These are phyloP conservation scores for Epinephelus awoara DNA, from an alignment of 2,797 vertebrate genomes.

Conservation along the genomic window DNA sequence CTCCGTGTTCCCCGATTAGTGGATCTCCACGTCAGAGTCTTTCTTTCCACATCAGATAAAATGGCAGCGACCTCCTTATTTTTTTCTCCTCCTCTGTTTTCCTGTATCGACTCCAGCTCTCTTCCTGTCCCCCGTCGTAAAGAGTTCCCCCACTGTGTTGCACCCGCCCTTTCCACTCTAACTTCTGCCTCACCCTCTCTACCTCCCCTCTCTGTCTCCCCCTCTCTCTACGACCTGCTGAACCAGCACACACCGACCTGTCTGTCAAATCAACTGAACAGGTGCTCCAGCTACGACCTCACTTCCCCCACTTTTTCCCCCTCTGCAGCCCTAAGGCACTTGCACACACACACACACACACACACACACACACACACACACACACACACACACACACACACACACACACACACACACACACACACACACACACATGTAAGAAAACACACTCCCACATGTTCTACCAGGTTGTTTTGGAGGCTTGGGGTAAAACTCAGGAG, in stretches of 20 bases:
- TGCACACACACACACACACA: conserved; percentile 24
- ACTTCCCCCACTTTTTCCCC: conserved; percentile 65
- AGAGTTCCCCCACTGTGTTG: conserved; percentile 3
- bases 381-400: conserved; percentile 38
- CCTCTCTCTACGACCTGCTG: conserved; percentile 83
- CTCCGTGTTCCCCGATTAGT: conserved; percentile 62
- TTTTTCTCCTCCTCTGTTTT: not conserved
- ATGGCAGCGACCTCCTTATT: conserved; percentile 49
- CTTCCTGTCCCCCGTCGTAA: conserved; percentile 19
- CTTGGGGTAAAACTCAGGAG: conserved; percentile 39
- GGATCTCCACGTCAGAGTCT: conserved; percentile 45
- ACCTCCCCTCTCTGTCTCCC: conserved; percentile 41
- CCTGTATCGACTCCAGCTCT: not conserved
- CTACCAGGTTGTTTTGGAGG: conserved; percentile 24
- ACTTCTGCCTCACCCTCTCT: conserved; percentile 45
- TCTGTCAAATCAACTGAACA: conserved; percentile 86
- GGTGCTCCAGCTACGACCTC: conserved; percentile 83
- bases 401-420: conserved; percentile 29
- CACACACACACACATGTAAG: conserved; percentile 23
- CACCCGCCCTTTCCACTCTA: conserved; percentile 24
- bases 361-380: conserved; percentile 36
- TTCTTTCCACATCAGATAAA: conserved; percentile 70
- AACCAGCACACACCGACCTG: conserved; percentile 87
- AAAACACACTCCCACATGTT: conserved; percentile 34
- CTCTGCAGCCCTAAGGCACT: conserved; percentile 40